phyloP scores from a whole-genome alignment of 1,140 invertebrate species.

The Antheraea mylitta region DNA sequence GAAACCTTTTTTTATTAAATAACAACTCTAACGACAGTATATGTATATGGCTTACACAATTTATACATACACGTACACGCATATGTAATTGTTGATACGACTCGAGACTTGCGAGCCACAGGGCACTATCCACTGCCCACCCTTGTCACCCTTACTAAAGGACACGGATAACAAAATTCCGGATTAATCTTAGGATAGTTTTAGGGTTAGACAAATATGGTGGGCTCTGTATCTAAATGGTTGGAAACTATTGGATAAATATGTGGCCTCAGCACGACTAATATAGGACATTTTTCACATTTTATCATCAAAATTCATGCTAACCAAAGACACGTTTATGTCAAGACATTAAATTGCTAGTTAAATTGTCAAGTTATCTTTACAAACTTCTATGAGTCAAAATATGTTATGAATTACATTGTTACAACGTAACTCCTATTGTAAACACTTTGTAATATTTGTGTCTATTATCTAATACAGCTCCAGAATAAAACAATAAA shows the following conservation, averaged over 20 bases:
- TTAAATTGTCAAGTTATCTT: too few species aligned
- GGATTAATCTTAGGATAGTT: conserved; percentile 43
- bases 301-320: too few species aligned
- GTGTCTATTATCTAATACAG: too few species aligned
- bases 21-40: background rate
- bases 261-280: background rate
- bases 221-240: conserved; percentile 29
- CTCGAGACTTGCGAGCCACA: conserved; percentile 6
- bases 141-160: conserved; percentile 14
- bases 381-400: too few species aligned
- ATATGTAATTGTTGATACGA: conserved; percentile 15
- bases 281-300: background rate
- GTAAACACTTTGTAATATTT: too few species aligned
- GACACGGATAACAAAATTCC: conserved; percentile 32
- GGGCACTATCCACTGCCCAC: conserved; percentile 14
- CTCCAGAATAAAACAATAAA: too few species aligned
- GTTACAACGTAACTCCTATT: too few species aligned
- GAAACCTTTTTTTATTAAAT: too few species aligned
- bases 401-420: too few species aligned
- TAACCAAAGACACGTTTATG: too few species aligned
- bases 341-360: too few species aligned
- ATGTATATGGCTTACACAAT: background rate
- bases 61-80: background rate
- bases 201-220: conserved; percentile 45
- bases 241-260: conserved; percentile 47